Evolutionary conservation across 2,797 vertebrate genomes (phyloP), one percentile per base, ranked within the genome.

Genomic region (Eremophila alpestris): DNA sequence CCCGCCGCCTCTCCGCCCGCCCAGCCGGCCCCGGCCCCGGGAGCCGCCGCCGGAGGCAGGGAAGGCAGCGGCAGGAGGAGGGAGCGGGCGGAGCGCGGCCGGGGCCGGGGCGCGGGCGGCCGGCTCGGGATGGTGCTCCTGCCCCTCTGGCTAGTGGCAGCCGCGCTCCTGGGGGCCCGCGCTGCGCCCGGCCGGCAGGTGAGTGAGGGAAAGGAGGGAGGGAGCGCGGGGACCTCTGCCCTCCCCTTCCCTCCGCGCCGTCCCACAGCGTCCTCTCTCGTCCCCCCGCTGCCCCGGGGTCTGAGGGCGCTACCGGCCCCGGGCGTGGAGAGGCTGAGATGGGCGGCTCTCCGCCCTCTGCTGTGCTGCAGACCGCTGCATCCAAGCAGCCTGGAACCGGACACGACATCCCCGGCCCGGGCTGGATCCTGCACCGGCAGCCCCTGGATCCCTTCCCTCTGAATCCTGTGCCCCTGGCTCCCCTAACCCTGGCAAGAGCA

Each of bases 71-170:
- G 83, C 83, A 62, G 56, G 56, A 68, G 83, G 75, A 67, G 63
- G 48, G 36, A 68, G 63, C 74, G 84, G 74, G 63, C 43, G 64
- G 74, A 73, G 88, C 83, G 88, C 56, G 58, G 83, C 63, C 41
- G 87, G 60, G 68, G 64, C 83, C 77, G 91, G 86, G 75, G 80
- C 74, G 70, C 27, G 60, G 54, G 55, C 87, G 34, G 59, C 67
- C 70, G 84, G 69, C 98, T 98, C 98, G 98, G 97, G 98, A 99
- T 99, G 99, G 98, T 98, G 96, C 97, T 98, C 97, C 98, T 98
- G 96, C 98, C 98, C 97, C 98, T 98, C 74, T 98, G 98, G 96
- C 83, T 98, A 55, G 95, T 98, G 87, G 96, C 98, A 97, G 96
- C 97, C 93, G 98, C 98, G 97, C 92, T 98, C 93, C 93, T 98